phyloP scores from a whole-genome alignment of 2,797 vertebrate genomes.

The Odontamblyopus lacepedii region DNA sequence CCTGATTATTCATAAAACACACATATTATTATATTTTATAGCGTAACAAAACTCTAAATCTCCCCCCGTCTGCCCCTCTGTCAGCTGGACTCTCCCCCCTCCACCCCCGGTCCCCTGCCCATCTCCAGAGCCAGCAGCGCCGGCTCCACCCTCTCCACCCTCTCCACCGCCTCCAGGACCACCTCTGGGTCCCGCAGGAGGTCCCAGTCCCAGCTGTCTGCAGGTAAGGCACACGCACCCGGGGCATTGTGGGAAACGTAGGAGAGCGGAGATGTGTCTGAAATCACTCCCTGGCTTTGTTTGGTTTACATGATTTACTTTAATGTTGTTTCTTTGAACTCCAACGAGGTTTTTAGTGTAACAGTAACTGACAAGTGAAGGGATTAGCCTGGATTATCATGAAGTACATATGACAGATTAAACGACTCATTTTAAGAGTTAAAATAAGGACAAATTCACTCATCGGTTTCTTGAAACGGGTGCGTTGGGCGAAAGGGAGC shows the following conservation, averaged over 20 bases:
- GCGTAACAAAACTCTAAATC: too few relatives aligned
- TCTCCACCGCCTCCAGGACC: conserved; percentile 70
- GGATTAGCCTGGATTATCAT: too few relatives aligned
- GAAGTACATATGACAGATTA: neutral
- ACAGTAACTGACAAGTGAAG: neutral
- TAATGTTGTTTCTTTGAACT: neutral
- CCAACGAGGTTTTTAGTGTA: neutral
- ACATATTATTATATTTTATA: too few relatives aligned
- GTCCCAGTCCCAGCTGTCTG: conserved; percentile 77
- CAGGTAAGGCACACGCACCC: conserved; percentile 55
- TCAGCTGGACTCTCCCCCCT: conserved; percentile 80
- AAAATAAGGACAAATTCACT: too few relatives aligned
- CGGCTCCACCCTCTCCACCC: conserved; percentile 76
- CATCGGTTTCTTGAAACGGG: too few relatives aligned
- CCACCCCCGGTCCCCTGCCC: conserved; percentile 76
- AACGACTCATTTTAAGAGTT: too few relatives aligned
- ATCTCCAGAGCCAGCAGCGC: conserved; percentile 80
- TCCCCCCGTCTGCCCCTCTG: neutral
- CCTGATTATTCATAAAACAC: too few relatives aligned
- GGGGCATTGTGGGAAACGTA: conserved; percentile 3
- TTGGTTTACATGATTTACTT: neutral
- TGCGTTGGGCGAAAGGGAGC: too few relatives aligned
- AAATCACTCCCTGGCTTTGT: conserved; percentile 1
- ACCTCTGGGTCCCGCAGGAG: conserved; percentile 69
- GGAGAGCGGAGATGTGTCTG: neutral